phyloP scores from a whole-genome alignment of 2,113 vertebrate species.

The Anhinga anhinga region DNA sequence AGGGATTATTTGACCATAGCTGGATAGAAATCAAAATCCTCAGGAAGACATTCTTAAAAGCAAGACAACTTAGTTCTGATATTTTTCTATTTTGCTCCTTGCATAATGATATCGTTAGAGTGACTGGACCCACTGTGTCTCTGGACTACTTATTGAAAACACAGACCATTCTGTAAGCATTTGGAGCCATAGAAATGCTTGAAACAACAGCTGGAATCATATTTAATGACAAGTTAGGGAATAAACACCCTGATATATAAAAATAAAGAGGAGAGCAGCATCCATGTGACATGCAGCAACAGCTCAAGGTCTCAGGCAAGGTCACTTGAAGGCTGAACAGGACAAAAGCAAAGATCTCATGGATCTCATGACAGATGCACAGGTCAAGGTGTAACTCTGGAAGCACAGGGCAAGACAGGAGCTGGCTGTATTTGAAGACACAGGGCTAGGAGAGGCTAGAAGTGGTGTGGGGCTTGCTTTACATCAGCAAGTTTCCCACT shows the following conservation, averaged over 20 bases:
- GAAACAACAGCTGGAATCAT: not conserved
- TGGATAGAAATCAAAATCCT: slow-evolving; percentile 60
- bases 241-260: not conserved
- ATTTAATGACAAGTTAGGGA: not conserved
- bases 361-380: not conserved
- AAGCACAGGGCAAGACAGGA: not conserved
- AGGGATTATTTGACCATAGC: slow-evolving; percentile 59
- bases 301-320: not conserved
- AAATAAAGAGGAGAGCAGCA: not conserved
- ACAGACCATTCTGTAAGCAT: not conserved
- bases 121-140: not conserved
- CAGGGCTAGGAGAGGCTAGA: not conserved
- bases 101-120: not conserved
- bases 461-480: not conserved
- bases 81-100: not conserved
- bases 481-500: not conserved
- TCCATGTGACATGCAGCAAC: not conserved
- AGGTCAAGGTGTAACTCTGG: not conserved
- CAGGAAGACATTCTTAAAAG: slow-evolving; percentile 12
- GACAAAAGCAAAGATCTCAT: not conserved
- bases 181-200: not conserved
- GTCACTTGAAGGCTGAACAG: fast-evolving
- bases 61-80: not conserved
- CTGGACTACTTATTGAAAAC: not conserved
- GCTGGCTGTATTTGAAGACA: not conserved